These are phyloP conservation scores for Ceratothoa steindachneri DNA, from an alignment of 2,888 invertebrate species.

Conservation along the genomic window DNA sequence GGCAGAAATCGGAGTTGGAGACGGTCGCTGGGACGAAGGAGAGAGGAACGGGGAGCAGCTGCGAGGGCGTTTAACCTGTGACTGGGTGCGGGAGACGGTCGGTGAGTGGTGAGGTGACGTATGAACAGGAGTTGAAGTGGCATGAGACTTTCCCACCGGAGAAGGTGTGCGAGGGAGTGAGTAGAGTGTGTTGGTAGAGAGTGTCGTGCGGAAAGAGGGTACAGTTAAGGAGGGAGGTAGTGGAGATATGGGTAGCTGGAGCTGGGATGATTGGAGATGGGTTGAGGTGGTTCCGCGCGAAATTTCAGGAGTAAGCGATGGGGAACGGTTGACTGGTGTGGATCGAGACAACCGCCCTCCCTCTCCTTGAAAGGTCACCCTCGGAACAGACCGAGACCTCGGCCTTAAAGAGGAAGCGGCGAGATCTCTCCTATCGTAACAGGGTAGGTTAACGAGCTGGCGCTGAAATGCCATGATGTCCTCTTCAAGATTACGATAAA, in stretches of 20 bases:
- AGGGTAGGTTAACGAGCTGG: slow-evolving; percentile 60
- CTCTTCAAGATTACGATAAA: slow-evolving; percentile 51
- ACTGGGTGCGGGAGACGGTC: slow-evolving; percentile 32
- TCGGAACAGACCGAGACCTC: slow-evolving; percentile 55
- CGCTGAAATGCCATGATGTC: slow-evolving; percentile 60
- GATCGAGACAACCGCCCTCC: slow-evolving; percentile 31
- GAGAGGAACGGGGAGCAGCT: slow-evolving; percentile 32
- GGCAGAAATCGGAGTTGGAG: slow-evolving; percentile 29
- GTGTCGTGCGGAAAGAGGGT: slow-evolving; percentile 52
- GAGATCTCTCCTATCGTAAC: slow-evolving; percentile 53
- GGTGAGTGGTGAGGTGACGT: slow-evolving; percentile 25
- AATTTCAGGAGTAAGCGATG: slow-evolving; percentile 26
- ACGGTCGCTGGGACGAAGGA: slow-evolving; percentile 27
- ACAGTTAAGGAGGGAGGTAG: slow-evolving; percentile 47
- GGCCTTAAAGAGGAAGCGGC: slow-evolving; percentile 53
- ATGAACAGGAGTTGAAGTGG: slow-evolving; percentile 26
- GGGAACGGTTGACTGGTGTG: slow-evolving; percentile 33
- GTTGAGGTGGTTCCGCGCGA: slow-evolving; percentile 48
- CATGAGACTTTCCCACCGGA: slow-evolving; percentile 25
- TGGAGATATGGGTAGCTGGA: slow-evolving; percentile 50
- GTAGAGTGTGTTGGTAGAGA: slow-evolving; percentile 50
- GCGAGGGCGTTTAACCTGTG: not conserved
- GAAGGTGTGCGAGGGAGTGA: slow-evolving; percentile 19
- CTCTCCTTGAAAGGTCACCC: slow-evolving; percentile 52
- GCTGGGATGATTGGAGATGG: slow-evolving; percentile 53